Evolutionary conservation across 2,797 vertebrate species (phyloP).

Genomic region (Ctenopoma kingsleyae): DNA sequence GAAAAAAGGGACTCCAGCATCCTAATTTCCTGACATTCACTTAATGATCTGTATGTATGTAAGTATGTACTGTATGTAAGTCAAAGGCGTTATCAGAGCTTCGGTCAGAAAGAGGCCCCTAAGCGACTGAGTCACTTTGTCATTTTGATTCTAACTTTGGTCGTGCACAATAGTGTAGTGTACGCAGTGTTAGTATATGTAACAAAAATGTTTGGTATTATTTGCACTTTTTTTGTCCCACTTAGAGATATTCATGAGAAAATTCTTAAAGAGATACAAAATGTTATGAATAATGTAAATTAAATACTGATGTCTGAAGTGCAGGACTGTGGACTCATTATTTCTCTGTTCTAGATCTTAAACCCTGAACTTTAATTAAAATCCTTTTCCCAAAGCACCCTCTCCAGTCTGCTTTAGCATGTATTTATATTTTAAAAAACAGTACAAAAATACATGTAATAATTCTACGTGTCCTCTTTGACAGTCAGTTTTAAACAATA

Average conservation of each 20-base stretch:
- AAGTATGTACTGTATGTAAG: constrained; percentile 80
- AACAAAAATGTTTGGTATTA: constrained; percentile 86
- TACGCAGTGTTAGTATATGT: constrained; percentile 84
- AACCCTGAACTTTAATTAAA: constrained; percentile 33
- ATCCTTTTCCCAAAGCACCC: constrained; percentile 26
- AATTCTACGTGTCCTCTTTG: constrained; percentile 2
- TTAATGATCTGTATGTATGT: constrained; percentile 77
- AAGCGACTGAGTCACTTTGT: constrained; percentile 86
- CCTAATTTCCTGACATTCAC: constrained; percentile 63
- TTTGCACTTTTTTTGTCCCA: constrained; percentile 87
- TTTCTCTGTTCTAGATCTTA: constrained; percentile 26
- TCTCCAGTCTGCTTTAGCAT: constrained; percentile 8
- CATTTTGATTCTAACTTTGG: constrained; percentile 84
- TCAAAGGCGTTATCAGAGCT: constrained; percentile 69
- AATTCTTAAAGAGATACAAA: constrained; percentile 81
- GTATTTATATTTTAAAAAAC: constrained; percentile 38
- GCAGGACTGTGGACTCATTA: constrained; percentile 23
- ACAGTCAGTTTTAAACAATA: constrained; percentile 90
- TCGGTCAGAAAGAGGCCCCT: constrained; percentile 75
- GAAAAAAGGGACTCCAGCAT: constrained; percentile 25
- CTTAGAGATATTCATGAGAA: constrained; percentile 74
- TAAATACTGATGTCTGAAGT: constrained; percentile 84
- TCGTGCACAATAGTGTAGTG: constrained; percentile 88
- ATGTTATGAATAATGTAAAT: constrained; percentile 86
- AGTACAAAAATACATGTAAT: constrained; percentile 3